These are phyloP conservation scores for Varroa destructor DNA, from an alignment of 1,140 invertebrate genomes.

Conservation along the genomic window DNA sequence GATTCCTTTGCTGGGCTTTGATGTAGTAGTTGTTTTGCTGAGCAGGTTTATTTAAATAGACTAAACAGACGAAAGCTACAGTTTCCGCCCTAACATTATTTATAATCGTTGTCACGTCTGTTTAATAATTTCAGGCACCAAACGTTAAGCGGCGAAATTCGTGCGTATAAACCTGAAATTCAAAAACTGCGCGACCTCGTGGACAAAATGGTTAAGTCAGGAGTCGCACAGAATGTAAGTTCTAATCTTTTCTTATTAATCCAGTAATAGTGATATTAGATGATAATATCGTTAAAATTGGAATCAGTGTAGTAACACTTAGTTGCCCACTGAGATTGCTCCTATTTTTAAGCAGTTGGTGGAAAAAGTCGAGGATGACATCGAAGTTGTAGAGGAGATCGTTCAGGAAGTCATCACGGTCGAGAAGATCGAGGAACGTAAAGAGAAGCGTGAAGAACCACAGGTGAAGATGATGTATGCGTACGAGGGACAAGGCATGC, in stretches of 20 bases:
- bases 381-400: slow-evolving; percentile 72
- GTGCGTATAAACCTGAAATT: slow-evolving; percentile 77
- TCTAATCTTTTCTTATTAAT: background rate
- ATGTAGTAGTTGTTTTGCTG: background rate
- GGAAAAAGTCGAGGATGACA: slow-evolving; percentile 42
- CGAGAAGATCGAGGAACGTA: slow-evolving; percentile 64
- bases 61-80: no score
- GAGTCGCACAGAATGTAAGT: slow-evolving; percentile 57
- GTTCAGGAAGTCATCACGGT: slow-evolving; percentile 76
- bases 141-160: slow-evolving; percentile 75
- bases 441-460: slow-evolving; percentile 70
- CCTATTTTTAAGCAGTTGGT: slow-evolving; percentile 49
- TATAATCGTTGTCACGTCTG: slow-evolving; percentile 28
- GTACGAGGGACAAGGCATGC: slow-evolving; percentile 84
- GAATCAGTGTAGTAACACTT: no score
- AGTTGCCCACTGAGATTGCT: background rate
- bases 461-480: slow-evolving; percentile 74
- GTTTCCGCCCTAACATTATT: background rate
- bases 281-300: no score
- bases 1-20: no score
- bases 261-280: no score
- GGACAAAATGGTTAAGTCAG: slow-evolving; percentile 59
- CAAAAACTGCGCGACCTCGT: slow-evolving; percentile 70
- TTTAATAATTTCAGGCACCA: slow-evolving; percentile 70
- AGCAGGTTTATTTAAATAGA: background rate